Evolutionary conservation across 2,888 invertebrate genomes (phyloP), one percentile per base, ranked within the genome.

Genomic region (Sympetrum striolatum): DNA sequence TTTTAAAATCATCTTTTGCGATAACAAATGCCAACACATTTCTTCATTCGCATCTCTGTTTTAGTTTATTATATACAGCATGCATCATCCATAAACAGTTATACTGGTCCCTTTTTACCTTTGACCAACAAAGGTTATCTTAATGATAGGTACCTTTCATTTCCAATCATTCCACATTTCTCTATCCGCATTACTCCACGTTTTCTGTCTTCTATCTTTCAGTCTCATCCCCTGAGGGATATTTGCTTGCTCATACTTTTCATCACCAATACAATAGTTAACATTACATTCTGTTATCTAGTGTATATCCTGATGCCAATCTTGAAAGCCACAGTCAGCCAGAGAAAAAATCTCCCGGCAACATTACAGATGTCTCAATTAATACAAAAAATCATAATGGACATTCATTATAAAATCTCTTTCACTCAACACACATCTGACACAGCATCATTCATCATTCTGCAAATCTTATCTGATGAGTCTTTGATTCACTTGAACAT

Each of bases 21-120:
- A 86, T 60, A 86, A 86, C 60, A 86, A 86, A 86, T 35, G 60
- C 86, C 37, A 37, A 37, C 60, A 86, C 37, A 58, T 64, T 39
- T 64, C 58, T 60, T 58, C 22, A 60, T 86, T 37, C 60, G 35
- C 86, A 60, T 64, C 86, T 22, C 73, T 31, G 25, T 73, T 73
- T 73, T 73, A 31, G 35, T 37, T 86, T 58, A 86, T 22, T 86
- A 86, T 60, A 22, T 86, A 64, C 86, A 64, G 37, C 86, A 86
- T 86, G 58, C 86, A 60, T 58, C 86, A 60, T 86, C 86, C 60
- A 35, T 82, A n/a, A 86, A 60, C 86, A 35, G 22, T 53, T 82
- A 58, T 82, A 60, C 86, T 86, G 86, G 86, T 86, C 86, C 86
- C 86, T 86, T 37, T 64, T 14, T 60, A 37, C 86, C 86, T 86